Conservation (phyloP, 1,140 invertebrate species). For the Meloidogyne floridensis region DNA sequence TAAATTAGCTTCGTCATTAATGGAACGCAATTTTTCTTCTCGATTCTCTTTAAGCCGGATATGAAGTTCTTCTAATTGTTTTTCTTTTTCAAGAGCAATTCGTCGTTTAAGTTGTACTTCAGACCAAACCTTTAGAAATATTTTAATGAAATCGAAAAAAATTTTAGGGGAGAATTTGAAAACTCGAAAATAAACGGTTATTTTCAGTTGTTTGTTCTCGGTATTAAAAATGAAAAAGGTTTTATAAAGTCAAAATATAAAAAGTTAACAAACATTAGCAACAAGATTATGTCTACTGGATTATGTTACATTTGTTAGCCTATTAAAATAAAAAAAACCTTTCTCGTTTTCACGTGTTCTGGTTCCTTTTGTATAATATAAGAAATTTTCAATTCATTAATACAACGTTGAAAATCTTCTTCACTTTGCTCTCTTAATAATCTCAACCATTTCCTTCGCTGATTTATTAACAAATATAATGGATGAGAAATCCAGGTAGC, state of each 20-base stretch:
- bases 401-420: slow-evolving; percentile 53
- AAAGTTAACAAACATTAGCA: too few species aligned
- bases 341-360: slow-evolving; percentile 17
- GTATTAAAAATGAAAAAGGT: slow-evolving; percentile 7
- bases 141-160: background rate
- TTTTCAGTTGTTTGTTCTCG: too few species aligned
- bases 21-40: slow-evolving; percentile 31
- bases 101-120: slow-evolving; percentile 52
- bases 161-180: too few species aligned
- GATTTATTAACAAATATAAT: slow-evolving; percentile 52
- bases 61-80: slow-evolving; percentile 52
- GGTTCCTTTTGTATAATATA: slow-evolving; percentile 56
- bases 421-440: slow-evolving; percentile 55
- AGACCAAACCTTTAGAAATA: slow-evolving; percentile 55
- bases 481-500: slow-evolving; percentile 57
- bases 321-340: background rate
- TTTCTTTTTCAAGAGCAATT: slow-evolving; percentile 61
- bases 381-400: slow-evolving; percentile 59
- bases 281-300: too few species aligned
- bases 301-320: too few species aligned
- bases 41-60: slow-evolving; percentile 28
- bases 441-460: slow-evolving; percentile 49
- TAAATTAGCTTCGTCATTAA: slow-evolving; percentile 31
- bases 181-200: too few species aligned
- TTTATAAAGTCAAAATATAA: too few species aligned